Conservation (phyloP, 2,113 vertebrate genomes). For the Bambusicola thoracicus region DNA sequence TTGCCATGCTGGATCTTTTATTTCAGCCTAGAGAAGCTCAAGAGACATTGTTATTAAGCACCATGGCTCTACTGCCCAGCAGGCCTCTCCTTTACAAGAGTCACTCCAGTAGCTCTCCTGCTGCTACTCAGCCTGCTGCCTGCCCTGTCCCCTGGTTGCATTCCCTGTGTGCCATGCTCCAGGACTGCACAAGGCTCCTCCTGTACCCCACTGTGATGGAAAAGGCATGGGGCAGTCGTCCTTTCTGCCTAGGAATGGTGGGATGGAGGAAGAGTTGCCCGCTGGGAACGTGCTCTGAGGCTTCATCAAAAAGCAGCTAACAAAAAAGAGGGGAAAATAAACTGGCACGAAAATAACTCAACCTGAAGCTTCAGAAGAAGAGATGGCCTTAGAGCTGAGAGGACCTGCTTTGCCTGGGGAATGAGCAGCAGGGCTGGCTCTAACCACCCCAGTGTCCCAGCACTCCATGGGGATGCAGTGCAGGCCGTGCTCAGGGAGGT, state of each 20-base stretch:
- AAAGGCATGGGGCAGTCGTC: accelerated
- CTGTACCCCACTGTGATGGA: background rate
- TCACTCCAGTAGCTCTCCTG: background rate
- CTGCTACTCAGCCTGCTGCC: background rate
- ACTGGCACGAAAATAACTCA: background rate
- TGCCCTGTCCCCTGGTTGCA: accelerated
- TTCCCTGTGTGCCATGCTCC: background rate
- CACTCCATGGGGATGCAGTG: accelerated
- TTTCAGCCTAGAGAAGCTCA: background rate
- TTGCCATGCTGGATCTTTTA: background rate
- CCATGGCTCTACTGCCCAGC: background rate
- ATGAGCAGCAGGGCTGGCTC: accelerated
- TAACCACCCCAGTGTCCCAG: accelerated
- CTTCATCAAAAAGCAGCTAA: background rate
- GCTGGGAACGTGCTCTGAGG: background rate
- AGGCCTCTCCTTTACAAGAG: background rate
- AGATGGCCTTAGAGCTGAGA: background rate
- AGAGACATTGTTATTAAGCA: background rate
- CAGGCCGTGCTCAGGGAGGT: background rate
- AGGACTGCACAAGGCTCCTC: background rate
- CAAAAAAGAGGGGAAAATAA: background rate
- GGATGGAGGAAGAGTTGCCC: background rate
- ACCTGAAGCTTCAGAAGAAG: background rate
- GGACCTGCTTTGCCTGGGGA: background rate
- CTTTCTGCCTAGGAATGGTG: background rate